Evolutionary conservation across 1,140 invertebrate species (phyloP), one percentile per base, ranked within the genome.

Genomic region (Leucophenga varia): DNA sequence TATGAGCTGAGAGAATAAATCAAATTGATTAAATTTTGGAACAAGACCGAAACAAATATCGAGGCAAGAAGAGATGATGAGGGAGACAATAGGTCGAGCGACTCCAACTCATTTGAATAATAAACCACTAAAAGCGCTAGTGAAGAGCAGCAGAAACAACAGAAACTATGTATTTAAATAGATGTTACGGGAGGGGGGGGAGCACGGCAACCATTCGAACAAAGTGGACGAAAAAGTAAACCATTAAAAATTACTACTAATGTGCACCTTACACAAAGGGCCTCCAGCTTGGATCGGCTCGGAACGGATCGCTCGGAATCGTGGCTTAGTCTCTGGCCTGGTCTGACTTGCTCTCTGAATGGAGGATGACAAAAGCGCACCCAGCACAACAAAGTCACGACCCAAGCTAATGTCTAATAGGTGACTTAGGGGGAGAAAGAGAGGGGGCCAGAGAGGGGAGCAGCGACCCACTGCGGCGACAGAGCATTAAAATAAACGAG

Each of bases 201-300:
- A n/a, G n/a, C n/a, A 55, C 63, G 50, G 63, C 63, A 34, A 34
- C 8, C 8, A 34, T n/a, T n/a, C n/a, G 13, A 34, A 34, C 56
- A 67, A 59, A 67, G 42, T 59, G 39, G 55, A 59, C 59, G 43
- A 59, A 63, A 65, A 59, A 67, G 59, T 67, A 63, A 67, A 63
- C 53, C 63, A 67, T 67, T 67, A 67, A 67, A 67, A 67, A 67
- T 67, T 67, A 67, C 63, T 67, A 63, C 63, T 67, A 67, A 67
- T 67, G 63, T 67, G 63, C 63, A 67, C 63, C 63, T 67, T 67
- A 67, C 63, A 67, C 63, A 63, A 67, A 67, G 44, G 47, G 18
- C n/a, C n/a, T 35, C 19, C 20, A 25, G 22, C 5, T 25, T 25
- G 5, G 22, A 25, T 6, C 22, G 22, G 10, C n/a, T 49, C 43